Evolutionary conservation across 2,113 vertebrate genomes (phyloP).

Genomic region (Neofelis nebulosa): DNA sequence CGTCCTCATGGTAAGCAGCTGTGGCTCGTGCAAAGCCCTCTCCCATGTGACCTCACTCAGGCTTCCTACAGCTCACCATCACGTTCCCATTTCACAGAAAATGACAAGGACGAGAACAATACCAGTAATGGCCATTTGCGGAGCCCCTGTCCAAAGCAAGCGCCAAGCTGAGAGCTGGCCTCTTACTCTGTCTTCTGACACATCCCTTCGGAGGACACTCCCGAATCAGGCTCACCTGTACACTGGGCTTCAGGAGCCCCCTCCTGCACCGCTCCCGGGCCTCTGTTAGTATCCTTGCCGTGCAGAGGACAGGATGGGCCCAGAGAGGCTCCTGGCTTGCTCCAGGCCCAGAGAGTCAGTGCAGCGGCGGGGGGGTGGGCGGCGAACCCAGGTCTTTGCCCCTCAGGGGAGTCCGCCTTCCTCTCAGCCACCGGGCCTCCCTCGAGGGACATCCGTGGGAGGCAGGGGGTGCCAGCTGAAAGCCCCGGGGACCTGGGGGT

Average conservation of each 20-base stretch:
- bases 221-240: neutral
- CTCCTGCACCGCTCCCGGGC: rapidly evolving
- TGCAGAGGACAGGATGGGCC: rapidly evolving
- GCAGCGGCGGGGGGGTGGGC: no score
- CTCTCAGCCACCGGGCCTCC: neutral
- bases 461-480: neutral
- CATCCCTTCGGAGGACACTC: neutral
- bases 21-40: neutral
- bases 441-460: neutral
- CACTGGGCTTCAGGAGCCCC: neutral
- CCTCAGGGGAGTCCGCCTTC: neutral
- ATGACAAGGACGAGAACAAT: neutral
- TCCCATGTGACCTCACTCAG: rapidly evolving
- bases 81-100: neutral
- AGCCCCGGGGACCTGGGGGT: neutral
- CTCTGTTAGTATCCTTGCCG: neutral
- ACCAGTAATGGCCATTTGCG: rapidly evolving
- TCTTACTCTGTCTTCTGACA: neutral
- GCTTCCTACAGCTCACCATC: neutral
- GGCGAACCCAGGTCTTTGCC: neutral
- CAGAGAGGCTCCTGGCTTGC: neutral
- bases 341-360: no score
- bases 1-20: rapidly evolving
- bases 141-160: neutral
- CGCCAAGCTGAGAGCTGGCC: neutral